Evolutionary conservation across 2,888 invertebrate genomes (phyloP).

Genomic region (Pharmacophagus antenor): DNA sequence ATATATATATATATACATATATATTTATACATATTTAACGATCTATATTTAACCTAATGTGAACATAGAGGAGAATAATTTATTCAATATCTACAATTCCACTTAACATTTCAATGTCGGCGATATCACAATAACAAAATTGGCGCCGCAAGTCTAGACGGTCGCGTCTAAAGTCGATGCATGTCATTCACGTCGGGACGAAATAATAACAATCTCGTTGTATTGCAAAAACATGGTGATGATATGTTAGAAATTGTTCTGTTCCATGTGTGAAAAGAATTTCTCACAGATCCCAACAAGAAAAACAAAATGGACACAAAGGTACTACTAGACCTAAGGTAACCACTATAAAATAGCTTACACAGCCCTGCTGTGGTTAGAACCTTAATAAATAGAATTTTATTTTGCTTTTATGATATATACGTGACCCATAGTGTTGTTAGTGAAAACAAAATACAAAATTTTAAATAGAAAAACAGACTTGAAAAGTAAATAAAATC

Average conservation of each 20-base stretch:
- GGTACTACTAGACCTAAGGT: not conserved
- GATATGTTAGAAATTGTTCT: not conserved
- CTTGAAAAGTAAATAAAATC: too few relatives aligned
- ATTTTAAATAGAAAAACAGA: too few relatives aligned
- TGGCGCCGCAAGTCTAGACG: conserved; percentile 42
- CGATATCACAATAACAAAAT: conserved; percentile 25
- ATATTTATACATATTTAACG: not conserved
- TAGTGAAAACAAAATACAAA: too few relatives aligned
- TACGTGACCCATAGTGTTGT: too few relatives aligned
- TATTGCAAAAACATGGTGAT: conserved; percentile 6
- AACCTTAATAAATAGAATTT: not conserved
- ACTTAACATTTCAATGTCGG: not conserved
- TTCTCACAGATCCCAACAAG: not conserved
- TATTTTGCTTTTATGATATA: too few relatives aligned
- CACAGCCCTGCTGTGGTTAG: not conserved
- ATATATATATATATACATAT: too few relatives aligned
- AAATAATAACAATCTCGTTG: not conserved
- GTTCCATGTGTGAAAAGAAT: not conserved
- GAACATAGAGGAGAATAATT: too few relatives aligned
- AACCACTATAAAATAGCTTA: not conserved
- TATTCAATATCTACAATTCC: not conserved
- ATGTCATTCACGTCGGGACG: conserved; percentile 11
- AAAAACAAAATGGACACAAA: not conserved
- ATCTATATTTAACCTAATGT: too few relatives aligned
- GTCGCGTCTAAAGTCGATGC: conserved; percentile 8